Evolutionary conservation across 2,113 vertebrate species (phyloP).

Genomic region (Amblyornis subalaris): DNA sequence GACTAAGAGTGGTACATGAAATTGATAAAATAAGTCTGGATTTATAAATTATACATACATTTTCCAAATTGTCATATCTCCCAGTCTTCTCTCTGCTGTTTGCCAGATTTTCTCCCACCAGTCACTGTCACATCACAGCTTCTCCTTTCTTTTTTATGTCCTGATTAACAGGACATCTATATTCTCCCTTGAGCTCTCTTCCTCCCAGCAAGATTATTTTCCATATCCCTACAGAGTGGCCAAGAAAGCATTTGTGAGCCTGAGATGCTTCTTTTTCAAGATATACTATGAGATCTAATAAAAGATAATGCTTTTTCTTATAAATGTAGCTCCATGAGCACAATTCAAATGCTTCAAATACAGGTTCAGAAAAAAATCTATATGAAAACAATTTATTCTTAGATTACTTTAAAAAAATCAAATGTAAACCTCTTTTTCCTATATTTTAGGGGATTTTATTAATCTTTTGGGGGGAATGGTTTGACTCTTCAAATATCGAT

Average conservation of each 20-base stretch:
- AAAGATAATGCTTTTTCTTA: constrained; percentile 19
- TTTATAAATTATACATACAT: constrained; percentile 57
- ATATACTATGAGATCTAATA: background rate
- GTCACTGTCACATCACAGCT: constrained; percentile 53
- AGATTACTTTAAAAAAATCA: background rate
- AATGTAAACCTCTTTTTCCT: background rate
- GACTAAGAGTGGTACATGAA: background rate
- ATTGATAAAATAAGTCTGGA: constrained; percentile 42
- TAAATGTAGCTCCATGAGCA: background rate
- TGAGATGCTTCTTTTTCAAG: constrained; percentile 8
- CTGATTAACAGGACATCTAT: constrained; percentile 65
- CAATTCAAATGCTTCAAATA: background rate
- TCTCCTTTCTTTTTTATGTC: constrained; percentile 47
- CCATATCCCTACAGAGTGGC: background rate
- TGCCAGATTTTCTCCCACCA: constrained; percentile 49
- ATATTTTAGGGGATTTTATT: background rate
- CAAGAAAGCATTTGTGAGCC: constrained; percentile 5
- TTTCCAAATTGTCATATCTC: constrained; percentile 22
- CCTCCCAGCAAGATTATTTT: constrained; percentile 42
- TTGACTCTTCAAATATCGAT: background rate
- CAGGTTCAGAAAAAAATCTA: background rate
- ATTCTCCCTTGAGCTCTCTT: constrained; percentile 47
- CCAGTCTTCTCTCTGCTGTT: constrained; percentile 14
- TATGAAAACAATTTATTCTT: background rate
- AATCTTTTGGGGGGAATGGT: background rate